Evolutionary conservation across 2,113 vertebrate genomes (phyloP).

Genomic region (Tiliqua scincoides): DNA sequence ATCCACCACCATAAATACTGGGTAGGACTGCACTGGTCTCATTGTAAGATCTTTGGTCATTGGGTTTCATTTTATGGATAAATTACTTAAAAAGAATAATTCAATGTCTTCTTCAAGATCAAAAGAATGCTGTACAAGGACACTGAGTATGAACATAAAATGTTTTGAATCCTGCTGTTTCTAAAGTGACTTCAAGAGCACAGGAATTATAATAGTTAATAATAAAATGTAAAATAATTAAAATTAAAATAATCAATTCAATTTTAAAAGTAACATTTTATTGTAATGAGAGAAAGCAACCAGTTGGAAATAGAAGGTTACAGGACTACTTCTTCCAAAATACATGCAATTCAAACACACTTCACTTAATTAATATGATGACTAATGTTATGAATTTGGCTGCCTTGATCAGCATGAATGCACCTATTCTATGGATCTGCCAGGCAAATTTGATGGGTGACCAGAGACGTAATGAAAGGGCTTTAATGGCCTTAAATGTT

Average conservation of each 20-base stretch:
- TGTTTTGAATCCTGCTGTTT: neutral
- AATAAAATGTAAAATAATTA: too few species aligned
- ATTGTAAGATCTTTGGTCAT: neutral
- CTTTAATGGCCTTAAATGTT: neutral
- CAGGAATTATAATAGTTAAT: neutral
- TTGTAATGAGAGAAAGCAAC: neutral
- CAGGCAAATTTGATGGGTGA: neutral
- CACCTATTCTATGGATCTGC: neutral
- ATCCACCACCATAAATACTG: too few species aligned
- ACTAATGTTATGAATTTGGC: neutral
- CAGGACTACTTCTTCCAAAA: neutral
- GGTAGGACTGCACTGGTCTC: neutral
- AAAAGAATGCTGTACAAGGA: neutral
- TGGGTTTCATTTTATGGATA: neutral
- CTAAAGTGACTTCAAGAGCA: neutral
- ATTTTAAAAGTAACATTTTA: too few species aligned
- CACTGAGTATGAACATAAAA: neutral
- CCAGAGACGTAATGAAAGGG: neutral
- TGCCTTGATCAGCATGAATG: neutral
- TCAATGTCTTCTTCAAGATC: neutral
- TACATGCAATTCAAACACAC: neutral
- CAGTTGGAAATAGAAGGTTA: neutral
- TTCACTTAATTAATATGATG: neutral
- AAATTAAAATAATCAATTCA: too few species aligned
- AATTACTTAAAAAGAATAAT: neutral